Evolutionary conservation across 2,888 invertebrate species (phyloP).

Genomic region (Tolmerus cingulatus): DNA sequence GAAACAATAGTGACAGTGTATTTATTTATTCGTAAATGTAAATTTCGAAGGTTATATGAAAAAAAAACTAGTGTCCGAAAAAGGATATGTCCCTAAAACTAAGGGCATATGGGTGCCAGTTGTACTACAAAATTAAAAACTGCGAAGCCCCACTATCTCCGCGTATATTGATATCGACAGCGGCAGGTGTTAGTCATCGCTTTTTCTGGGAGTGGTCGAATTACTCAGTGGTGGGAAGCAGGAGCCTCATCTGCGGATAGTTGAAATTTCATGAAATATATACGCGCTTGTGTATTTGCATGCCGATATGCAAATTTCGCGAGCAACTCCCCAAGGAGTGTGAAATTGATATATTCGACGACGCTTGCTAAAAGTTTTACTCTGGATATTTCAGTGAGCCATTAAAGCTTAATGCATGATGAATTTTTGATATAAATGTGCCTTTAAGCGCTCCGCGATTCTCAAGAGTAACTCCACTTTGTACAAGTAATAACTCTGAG

Average conservation of each 20-base stretch:
- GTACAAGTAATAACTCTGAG: neutral
- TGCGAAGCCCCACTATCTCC: neutral
- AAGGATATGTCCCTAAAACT: neutral
- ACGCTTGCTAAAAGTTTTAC: neutral
- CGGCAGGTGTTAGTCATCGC: conserved; percentile 23
- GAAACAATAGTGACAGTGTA: neutral
- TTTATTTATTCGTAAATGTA: neutral
- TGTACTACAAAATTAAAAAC: neutral
- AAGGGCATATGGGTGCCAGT: neutral
- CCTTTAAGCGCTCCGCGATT: neutral
- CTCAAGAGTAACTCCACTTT: neutral
- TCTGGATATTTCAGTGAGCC: neutral
- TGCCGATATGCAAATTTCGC: neutral
- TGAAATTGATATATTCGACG: neutral
- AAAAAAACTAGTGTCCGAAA: neutral
- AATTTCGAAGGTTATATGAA: neutral
- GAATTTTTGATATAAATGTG: neutral
- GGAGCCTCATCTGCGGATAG: neutral
- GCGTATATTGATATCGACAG: neutral
- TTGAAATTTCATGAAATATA: conserved; percentile 1
- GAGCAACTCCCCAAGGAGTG: neutral
- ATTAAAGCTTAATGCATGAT: neutral
- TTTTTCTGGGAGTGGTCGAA: conserved; percentile 24
- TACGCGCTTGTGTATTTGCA: neutral
- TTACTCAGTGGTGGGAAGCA: neutral